A percentile compares a stretch with the other conserved stretches of the same genome.
phyloP scores from a whole-genome alignment of 2,797 vertebrate species.

The Darevskia mixta region DNA sequence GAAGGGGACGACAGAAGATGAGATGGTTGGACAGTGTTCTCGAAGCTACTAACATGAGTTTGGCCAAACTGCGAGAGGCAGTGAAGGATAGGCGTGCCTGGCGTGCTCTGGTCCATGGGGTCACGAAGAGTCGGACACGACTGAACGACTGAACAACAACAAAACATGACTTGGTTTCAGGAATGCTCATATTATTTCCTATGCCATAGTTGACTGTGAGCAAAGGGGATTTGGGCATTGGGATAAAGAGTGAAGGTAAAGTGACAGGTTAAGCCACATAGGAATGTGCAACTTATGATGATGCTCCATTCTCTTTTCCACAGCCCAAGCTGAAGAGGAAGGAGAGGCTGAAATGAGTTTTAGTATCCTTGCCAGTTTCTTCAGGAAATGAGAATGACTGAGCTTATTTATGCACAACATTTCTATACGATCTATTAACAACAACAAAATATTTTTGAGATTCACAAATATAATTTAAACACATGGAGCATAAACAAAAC shows the following conservation, averaged over 20 bases:
- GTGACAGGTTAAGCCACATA: not conserved
- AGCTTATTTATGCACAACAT: not conserved
- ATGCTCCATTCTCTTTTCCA: not conserved
- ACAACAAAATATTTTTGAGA: not conserved
- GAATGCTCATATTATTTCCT: conserved; percentile 38
- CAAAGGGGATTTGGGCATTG: not conserved
- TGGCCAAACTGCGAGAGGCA: too few relatives aligned
- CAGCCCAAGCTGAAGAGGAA: not conserved
- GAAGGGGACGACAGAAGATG: too few relatives aligned
- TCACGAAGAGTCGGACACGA: too few relatives aligned
- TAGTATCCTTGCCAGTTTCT: not conserved
- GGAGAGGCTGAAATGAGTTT: not conserved
- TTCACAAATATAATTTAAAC: not conserved
- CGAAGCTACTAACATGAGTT: too few relatives aligned
- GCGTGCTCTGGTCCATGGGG: too few relatives aligned
- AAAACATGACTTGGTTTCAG: conserved; percentile 55
- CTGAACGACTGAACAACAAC: too few relatives aligned
- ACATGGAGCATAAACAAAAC: too few relatives aligned
- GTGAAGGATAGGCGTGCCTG: too few relatives aligned
- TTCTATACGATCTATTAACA: not conserved
- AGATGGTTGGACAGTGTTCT: too few relatives aligned
- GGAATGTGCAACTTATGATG: not conserved
- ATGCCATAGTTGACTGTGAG: not conserved
- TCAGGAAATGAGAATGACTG: not conserved
- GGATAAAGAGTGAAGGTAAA: not conserved